These are phyloP conservation scores for Drosophila cognata DNA, from an alignment of 2,888 invertebrate species.

Conservation along the genomic window DNA sequence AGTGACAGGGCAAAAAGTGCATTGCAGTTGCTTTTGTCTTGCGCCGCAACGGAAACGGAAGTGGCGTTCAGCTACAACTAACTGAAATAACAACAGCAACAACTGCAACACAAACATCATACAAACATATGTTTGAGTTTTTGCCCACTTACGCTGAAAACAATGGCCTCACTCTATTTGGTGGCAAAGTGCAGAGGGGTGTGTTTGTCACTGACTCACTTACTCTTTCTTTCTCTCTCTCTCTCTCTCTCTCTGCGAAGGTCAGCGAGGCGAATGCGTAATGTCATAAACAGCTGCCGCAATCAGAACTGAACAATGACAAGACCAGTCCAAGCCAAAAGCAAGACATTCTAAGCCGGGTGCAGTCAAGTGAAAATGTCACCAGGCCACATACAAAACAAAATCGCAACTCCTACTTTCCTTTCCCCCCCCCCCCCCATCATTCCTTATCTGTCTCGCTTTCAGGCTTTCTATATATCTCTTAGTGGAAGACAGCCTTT, in stretches of 20 bases:
- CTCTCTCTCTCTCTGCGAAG: conserved; percentile 40
- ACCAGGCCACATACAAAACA: conserved; percentile 66
- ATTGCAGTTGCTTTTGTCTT: conserved; percentile 58
- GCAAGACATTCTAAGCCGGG: conserved; percentile 67
- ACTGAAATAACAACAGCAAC: conserved; percentile 21
- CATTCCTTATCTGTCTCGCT: background rate
- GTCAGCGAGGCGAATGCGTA: conserved; percentile 77
- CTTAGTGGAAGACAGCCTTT: conserved; percentile 24
- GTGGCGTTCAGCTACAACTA: conserved; percentile 49
- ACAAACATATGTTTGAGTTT: conserved; percentile 54
- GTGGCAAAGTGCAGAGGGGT: background rate
- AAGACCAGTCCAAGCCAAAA: conserved; percentile 61
- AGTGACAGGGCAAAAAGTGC: conserved; percentile 44
- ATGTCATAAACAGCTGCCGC: conserved; percentile 77
- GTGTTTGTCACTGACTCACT: background rate
- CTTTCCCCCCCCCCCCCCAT: background rate
- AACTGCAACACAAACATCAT: conserved; percentile 38
- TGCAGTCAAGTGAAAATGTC: conserved; percentile 72
- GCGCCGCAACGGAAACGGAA: conserved; percentile 70
- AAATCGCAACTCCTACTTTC: conserved; percentile 23
- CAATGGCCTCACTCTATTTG: conserved; percentile 17
- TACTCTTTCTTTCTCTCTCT: background rate
- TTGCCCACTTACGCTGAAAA: conserved; percentile 27
- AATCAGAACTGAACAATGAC: conserved; percentile 64
- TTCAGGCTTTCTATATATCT: conserved; percentile 7